phyloP scores from a whole-genome alignment of 2,797 vertebrate genomes.

The Hydrocynus forskahlii region DNA sequence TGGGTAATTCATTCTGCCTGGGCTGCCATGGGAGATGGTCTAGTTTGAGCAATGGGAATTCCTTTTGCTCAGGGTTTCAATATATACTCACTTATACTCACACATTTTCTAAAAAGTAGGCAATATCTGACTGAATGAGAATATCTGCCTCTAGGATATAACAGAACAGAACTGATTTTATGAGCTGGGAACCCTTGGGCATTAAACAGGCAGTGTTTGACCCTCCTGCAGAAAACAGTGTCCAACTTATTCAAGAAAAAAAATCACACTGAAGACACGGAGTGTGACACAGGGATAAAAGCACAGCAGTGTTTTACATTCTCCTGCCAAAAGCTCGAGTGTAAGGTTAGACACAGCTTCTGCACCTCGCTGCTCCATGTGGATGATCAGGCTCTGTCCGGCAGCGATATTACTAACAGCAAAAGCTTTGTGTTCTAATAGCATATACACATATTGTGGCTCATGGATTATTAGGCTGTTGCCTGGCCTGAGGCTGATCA shows the following conservation, averaged over 20 bases:
- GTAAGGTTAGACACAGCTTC: not conserved
- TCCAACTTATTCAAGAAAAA: not conserved
- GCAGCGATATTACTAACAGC: not conserved
- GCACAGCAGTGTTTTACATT: not conserved
- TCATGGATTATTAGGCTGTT: conserved; percentile 15
- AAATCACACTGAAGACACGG: not conserved
- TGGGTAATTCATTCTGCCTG: conserved; percentile 49
- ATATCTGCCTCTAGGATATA: not conserved
- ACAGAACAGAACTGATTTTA: not conserved
- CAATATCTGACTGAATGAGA: not conserved
- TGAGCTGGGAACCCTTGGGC: not conserved
- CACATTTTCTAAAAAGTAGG: not conserved
- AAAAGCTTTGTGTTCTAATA: not conserved
- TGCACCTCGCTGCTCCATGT: not conserved
- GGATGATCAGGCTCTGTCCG: not conserved
- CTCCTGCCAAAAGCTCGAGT: not conserved
- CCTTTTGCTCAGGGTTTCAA: not conserved
- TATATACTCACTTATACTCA: not conserved
- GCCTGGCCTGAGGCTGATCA: conserved; percentile 11
- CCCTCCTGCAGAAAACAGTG: not conserved
- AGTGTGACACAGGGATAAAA: not conserved
- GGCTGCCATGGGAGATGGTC: conserved; percentile 23
- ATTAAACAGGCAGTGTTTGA: not conserved
- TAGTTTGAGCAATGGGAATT: conserved; percentile 7
- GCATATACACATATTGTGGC: not conserved